Conservation (phyloP, 2,888 invertebrate genomes). For the Yponomeuta plumbellus region DNA sequence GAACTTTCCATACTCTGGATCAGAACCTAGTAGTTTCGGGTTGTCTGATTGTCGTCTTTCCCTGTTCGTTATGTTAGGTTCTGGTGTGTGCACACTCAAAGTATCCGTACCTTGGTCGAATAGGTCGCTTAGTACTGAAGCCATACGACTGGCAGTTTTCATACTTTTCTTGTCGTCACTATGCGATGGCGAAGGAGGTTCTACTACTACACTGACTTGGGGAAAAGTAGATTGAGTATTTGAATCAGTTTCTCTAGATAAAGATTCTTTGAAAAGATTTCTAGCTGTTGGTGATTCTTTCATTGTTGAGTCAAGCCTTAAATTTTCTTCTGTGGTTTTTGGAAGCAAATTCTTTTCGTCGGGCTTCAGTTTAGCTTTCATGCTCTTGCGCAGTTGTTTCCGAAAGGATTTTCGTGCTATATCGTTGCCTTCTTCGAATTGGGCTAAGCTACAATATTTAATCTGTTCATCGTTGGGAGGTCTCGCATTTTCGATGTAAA, state of each 20-base stretch:
- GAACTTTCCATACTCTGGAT: slow-evolving; percentile 79
- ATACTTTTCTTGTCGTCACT: slow-evolving; percentile 75
- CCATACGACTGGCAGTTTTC: slow-evolving; percentile 63
- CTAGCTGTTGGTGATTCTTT: slow-evolving; percentile 4
- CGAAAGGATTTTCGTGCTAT: slow-evolving; percentile 87
- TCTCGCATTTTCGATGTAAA: slow-evolving; percentile 74
- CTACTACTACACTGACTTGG: slow-evolving; percentile 83
- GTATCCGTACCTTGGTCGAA: slow-evolving; percentile 65
- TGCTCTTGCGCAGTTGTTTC: slow-evolving; percentile 59
- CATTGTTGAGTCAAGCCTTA: slow-evolving; percentile 29
- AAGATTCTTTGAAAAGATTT: not conserved
- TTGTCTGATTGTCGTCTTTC: slow-evolving; percentile 74
- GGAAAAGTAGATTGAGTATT: slow-evolving; percentile 56
- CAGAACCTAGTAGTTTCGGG: slow-evolving; percentile 75
- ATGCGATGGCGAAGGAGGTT: slow-evolving; percentile 84
- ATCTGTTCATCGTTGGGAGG: slow-evolving; percentile 71
- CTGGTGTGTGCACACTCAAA: slow-evolving; percentile 60
- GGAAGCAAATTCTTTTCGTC: slow-evolving; percentile 58
- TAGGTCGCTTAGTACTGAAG: slow-evolving; percentile 63
- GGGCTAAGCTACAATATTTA: slow-evolving; percentile 86
- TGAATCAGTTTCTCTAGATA: not conserved
- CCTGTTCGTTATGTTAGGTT: slow-evolving; percentile 60
- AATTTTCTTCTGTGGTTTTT: slow-evolving; percentile 48
- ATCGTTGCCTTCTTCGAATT: slow-evolving; percentile 89
- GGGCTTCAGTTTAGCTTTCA: slow-evolving; percentile 51